phyloP scores from a whole-genome alignment of 2,888 invertebrate genomes.

The Diaprepes abbreviatus region DNA sequence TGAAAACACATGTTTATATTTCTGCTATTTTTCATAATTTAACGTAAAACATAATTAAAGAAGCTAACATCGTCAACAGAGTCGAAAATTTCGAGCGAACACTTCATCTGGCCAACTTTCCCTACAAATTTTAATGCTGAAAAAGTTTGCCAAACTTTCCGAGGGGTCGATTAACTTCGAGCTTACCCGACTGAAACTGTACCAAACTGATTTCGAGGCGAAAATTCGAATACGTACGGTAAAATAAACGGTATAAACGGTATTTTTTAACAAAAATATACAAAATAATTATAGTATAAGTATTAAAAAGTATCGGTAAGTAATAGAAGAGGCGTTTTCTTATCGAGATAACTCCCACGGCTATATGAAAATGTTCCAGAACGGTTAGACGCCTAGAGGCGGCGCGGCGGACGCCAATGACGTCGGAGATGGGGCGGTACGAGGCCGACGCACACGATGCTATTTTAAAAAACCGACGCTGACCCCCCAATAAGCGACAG shows the following conservation, averaged over 20 bases:
- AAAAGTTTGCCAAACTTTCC: slow-evolving; percentile 68
- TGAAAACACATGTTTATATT: background rate
- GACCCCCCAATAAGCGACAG: slow-evolving; percentile 57
- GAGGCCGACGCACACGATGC: slow-evolving; percentile 63
- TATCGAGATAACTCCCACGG: slow-evolving; percentile 62
- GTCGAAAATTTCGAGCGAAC: slow-evolving; percentile 58
- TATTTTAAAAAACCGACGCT: slow-evolving; percentile 58
- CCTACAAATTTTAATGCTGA: slow-evolving; percentile 67
- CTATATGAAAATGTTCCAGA: slow-evolving; percentile 57
- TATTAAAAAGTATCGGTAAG: slow-evolving; percentile 50
- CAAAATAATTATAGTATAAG: slow-evolving; percentile 54
- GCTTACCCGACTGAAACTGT: slow-evolving; percentile 65
- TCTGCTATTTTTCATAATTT: slow-evolving; percentile 25
- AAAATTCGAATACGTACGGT: slow-evolving; percentile 51
- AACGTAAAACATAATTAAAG: slow-evolving; percentile 44
- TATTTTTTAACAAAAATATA: slow-evolving; percentile 51
- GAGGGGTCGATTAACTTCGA: slow-evolving; percentile 68
- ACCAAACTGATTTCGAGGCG: slow-evolving; percentile 62
- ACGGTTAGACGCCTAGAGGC: slow-evolving; percentile 62
- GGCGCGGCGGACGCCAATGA: slow-evolving; percentile 66
- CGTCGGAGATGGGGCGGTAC: slow-evolving; percentile 64
- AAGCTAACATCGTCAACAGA: slow-evolving; percentile 44
- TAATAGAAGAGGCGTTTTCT: slow-evolving; percentile 61
- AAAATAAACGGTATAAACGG: slow-evolving; percentile 43
- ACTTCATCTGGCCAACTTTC: slow-evolving; percentile 65